Conservation (phyloP, 2,113 vertebrate genomes). For the Python bivittatus region DNA sequence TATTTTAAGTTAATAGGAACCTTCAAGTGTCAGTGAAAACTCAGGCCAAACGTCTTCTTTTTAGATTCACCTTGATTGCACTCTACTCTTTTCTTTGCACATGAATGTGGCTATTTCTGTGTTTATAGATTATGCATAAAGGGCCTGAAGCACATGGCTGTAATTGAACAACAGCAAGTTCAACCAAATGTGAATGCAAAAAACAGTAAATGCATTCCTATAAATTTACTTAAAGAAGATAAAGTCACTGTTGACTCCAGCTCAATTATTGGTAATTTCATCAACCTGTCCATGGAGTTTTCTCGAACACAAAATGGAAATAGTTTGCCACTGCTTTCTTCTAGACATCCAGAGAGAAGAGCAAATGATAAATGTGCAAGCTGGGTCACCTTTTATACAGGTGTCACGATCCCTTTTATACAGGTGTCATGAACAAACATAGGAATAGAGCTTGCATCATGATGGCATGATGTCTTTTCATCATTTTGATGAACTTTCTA, state of each 20-base stretch:
- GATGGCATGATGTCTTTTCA: no score
- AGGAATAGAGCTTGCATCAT: neutral
- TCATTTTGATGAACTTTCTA: no score
- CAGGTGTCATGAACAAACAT: neutral
- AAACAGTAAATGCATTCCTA: neutral
- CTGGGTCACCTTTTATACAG: neutral
- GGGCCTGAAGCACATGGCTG: neutral
- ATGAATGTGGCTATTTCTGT: neutral
- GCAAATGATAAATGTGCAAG: neutral
- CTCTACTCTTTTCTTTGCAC: neutral
- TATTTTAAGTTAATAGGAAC: neutral
- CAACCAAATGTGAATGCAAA: neutral
- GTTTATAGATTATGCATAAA: neutral
- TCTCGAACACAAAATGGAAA: neutral
- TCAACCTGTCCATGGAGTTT: neutral
- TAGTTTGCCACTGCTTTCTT: neutral
- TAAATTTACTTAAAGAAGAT: neutral
- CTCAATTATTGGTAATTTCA: neutral
- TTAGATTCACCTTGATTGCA: neutral
- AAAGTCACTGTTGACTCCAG: neutral
- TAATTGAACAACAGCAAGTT: neutral
- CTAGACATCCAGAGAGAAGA: neutral
- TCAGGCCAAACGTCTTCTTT: neutral
- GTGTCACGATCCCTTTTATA: neutral
- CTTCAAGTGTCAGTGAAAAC: neutral